These are phyloP conservation scores for Bombus balteatus DNA, from an alignment of 1,140 invertebrate genomes.

Conservation along the genomic window DNA sequence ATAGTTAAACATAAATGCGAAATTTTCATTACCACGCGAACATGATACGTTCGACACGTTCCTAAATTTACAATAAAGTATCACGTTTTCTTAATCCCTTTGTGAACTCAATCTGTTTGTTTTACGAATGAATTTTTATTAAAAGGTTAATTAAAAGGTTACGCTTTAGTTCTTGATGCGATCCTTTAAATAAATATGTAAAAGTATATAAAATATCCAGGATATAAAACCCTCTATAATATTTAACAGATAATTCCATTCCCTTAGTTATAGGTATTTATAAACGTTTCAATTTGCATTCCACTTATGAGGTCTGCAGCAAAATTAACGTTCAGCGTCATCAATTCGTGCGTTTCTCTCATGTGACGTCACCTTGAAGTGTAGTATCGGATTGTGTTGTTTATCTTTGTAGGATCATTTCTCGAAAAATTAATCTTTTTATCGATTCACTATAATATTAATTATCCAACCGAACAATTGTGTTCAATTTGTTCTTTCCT, in stretches of 20 bases:
- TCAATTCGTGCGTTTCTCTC: too few relatives aligned
- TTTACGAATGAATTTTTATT: background rate
- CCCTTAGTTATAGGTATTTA: background rate
- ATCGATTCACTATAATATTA: too few relatives aligned
- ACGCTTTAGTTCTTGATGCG: too few relatives aligned
- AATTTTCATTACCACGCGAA: slow-evolving; percentile 34
- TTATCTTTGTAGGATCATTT: background rate
- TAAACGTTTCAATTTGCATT: background rate
- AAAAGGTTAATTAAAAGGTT: too few relatives aligned
- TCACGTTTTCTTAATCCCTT: slow-evolving; percentile 21
- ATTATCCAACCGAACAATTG: too few relatives aligned
- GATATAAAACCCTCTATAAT: too few relatives aligned
- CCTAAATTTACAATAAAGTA: slow-evolving; percentile 4
- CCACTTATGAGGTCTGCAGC: background rate
- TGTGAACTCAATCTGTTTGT: background rate
- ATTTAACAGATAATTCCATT: background rate
- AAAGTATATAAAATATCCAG: too few relatives aligned
- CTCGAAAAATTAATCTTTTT: too few relatives aligned
- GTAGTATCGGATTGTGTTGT: background rate
- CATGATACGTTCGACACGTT: background rate
- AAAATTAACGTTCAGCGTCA: background rate
- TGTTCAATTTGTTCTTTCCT: too few relatives aligned
- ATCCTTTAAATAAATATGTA: too few relatives aligned
- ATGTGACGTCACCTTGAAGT: background rate
- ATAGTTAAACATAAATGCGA: slow-evolving; percentile 24